phyloP scores from a whole-genome alignment of 37 sponge, comb jelly and placozoan species.

The Aphrocallistes beatrix region DNA sequence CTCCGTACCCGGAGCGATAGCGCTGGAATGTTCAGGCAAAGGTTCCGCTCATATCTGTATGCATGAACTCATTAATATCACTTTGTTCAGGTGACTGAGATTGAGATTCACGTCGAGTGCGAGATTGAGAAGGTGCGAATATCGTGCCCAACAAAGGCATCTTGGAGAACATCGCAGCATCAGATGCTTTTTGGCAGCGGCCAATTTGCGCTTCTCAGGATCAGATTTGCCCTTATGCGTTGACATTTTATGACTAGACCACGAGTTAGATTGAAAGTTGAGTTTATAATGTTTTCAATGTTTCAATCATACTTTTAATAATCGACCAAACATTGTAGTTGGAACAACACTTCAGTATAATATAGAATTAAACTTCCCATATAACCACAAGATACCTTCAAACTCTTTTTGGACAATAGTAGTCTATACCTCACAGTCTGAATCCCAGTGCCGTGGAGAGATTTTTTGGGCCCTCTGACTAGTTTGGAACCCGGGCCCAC shows the following conservation, averaged over 20 bases:
- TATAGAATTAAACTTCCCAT: neutral
- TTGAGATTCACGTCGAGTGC: neutral
- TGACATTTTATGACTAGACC: neutral
- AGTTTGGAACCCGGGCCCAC: too few relatives aligned
- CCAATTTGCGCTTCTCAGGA: conserved; percentile 17
- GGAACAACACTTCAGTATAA: neutral
- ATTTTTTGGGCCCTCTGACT: too few relatives aligned
- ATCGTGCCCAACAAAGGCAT: neutral
- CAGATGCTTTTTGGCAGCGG: neutral
- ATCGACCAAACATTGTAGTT: neutral
- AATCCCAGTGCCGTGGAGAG: too few relatives aligned
- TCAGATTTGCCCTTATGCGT: neutral
- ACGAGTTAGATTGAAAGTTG: neutral
- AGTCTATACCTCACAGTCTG: conserved; percentile 16
- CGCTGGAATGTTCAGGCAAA: neutral
- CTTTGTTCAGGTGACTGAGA: neutral
- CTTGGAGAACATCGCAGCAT: neutral
- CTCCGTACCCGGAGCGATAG: neutral
- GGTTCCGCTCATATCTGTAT: neutral
- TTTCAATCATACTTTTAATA: neutral
- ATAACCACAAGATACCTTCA: conserved; percentile 3
- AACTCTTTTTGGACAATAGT: conserved; percentile 1
- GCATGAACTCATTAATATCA: neutral
- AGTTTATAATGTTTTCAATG: neutral
- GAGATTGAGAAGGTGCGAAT: neutral